Conservation (phyloP, 2,113 vertebrate genomes). For the Laticauda laticaudata region DNA sequence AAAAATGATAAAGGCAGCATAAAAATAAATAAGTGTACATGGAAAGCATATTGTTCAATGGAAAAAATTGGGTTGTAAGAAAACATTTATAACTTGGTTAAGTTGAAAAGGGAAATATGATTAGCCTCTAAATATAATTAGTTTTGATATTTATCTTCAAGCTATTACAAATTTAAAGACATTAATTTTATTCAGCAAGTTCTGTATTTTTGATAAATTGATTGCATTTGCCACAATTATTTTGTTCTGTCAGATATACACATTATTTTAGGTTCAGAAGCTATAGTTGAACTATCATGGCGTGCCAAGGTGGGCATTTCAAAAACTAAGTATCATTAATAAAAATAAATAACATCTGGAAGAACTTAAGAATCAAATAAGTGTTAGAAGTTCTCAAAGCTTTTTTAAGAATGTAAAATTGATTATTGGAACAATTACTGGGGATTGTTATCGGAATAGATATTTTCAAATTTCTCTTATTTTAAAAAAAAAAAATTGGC, state of each 20-base stretch:
- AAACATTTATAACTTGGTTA: neutral
- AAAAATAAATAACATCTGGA: neutral
- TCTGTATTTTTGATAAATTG: neutral
- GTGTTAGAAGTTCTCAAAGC: neutral
- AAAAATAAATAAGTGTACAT: neutral
- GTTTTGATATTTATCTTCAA: neutral
- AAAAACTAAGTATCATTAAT: neutral
- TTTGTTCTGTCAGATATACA: neutral
- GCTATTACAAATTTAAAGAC: neutral
- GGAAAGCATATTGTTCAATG: neutral
- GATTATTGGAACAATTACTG: neutral
- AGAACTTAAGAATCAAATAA: neutral
- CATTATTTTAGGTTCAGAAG: neutral
- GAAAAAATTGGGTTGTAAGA: neutral
- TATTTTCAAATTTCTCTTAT: neutral
- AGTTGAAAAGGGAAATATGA: neutral
- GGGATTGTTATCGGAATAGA: accelerated
- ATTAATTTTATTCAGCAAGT: neutral
- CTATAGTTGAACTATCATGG: neutral
- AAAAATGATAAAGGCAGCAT: neutral
- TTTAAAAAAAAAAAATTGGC: no score
- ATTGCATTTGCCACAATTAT: neutral
- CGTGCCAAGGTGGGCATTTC: neutral
- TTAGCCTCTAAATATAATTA: neutral
- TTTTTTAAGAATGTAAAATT: neutral